Percentiles rank a stretch among this genome's conserved stretches.
These are phyloP conservation scores for Thermophis baileyi DNA, from an alignment of 2,113 vertebrate genomes.

Conservation along the genomic window DNA sequence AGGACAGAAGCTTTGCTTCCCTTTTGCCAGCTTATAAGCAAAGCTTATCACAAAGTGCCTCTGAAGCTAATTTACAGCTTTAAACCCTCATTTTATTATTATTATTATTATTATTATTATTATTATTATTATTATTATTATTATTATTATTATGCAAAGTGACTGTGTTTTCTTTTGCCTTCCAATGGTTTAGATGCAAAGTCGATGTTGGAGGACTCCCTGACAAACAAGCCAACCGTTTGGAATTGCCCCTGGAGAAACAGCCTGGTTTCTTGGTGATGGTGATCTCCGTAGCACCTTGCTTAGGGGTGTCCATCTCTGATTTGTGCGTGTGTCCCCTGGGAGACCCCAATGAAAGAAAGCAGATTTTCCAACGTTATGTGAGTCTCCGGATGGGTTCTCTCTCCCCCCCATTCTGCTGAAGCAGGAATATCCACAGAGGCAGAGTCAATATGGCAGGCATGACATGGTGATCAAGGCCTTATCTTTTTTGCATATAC, in stretches of 20 bases:
- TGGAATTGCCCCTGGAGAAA: slow-evolving; percentile 77
- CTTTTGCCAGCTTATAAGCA: neutral
- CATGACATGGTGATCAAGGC: neutral
- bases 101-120: too few relatives aligned
- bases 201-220: slow-evolving; percentile 79
- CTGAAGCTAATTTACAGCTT: neutral
- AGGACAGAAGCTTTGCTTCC: neutral
- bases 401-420: neutral
- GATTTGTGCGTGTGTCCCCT: slow-evolving; percentile 81
- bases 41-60: neutral
- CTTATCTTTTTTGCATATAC: neutral
- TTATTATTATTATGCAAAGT: too few relatives aligned
- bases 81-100: neutral
- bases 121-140: too few relatives aligned
- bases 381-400: slow-evolving; percentile 66
- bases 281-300: slow-evolving; percentile 78
- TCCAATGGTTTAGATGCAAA: slow-evolving; percentile 75
- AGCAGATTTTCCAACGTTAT: slow-evolving; percentile 74
- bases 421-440: neutral
- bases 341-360: slow-evolving; percentile 73
- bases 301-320: slow-evolving; percentile 82
- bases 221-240: slow-evolving; percentile 70
- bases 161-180: neutral
- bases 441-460: neutral
- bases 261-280: slow-evolving; percentile 79